A percentile compares a stretch with the other conserved stretches of the same genome.
Evolutionary conservation across 2,888 invertebrate genomes (phyloP).

Genomic region (Incurvaria masculella): DNA sequence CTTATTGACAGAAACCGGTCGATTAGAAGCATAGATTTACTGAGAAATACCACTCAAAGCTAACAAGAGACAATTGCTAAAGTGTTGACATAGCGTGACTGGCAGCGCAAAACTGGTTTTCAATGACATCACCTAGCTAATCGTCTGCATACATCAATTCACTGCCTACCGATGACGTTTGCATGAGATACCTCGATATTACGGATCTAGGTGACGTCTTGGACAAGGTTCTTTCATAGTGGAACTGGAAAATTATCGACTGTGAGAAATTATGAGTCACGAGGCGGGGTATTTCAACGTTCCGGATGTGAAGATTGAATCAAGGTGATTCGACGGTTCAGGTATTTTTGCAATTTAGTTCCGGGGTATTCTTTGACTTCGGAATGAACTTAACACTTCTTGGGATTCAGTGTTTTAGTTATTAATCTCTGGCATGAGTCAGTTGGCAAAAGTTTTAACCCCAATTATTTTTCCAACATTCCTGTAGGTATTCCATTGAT

Average conservation of each 20-base stretch:
- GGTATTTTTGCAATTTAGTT: background rate
- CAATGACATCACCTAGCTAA: background rate
- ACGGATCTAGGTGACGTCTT: background rate
- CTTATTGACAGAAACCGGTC: too few species aligned
- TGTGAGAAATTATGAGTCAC: background rate
- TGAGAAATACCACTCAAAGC: too few species aligned
- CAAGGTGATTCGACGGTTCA: background rate
- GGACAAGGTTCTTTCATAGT: background rate
- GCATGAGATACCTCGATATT: background rate
- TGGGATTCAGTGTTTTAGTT: too few species aligned
- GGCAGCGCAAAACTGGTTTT: background rate
- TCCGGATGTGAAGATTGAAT: background rate
- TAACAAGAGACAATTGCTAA: too few species aligned
- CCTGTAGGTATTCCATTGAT: too few species aligned
- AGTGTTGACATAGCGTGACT: too few species aligned
- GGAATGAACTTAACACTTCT: background rate
- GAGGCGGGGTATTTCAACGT: background rate
- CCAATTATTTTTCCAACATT: too few species aligned
- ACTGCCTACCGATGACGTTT: background rate
- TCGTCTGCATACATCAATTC: background rate
- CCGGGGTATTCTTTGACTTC: too few species aligned
- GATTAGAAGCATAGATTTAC: too few species aligned
- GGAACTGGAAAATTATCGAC: background rate
- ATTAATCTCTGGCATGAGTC: too few species aligned
- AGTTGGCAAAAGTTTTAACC: too few species aligned